Evolutionary conservation across 2,888 invertebrate species (phyloP), one percentile per base, ranked within the genome.

Genomic region (Synergus umbraculus): DNA sequence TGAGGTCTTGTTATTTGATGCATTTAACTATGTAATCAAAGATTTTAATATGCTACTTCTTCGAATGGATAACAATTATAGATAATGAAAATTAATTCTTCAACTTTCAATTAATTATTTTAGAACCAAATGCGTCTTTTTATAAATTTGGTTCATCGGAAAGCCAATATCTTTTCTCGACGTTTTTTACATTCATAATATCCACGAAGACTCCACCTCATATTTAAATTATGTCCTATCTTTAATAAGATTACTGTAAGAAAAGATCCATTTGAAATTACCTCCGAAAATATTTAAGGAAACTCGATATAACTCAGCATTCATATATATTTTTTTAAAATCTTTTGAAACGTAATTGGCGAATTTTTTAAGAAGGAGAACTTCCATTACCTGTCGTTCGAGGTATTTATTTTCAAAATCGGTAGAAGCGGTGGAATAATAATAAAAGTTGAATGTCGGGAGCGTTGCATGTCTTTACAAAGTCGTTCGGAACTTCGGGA

Each of bases 401-500:
- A 12, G 22, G 12, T 5, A 22, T 60, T 22, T 22, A 22, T 18
- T 60, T 60, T 60, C 22, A 8, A 60, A 22, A 60, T 60, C 22
- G 10, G 5, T 22, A 60, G 60, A 22, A 60, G 60, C 8, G 18
- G 22, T 3, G 29, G 29, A 60, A 5, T 22, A 22, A 5, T 22
- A 22, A 60, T 60, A 60, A 60, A 60, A 60, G 22, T 22, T 60
- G 22, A 60, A 60, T 12, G 60, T 22, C 12, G 60, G 9, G 22
- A 60, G 22, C 22, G 12, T 22, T n/a, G 54, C n/a, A 54, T 60
- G 60, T 60, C 60, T 60, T 60, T 60, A 60, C 18, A 60, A 60
- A 60, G 12, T 60, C 22, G 60, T 60, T 60, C 22, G 60, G 12
- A 18, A 60, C 9, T 60, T 60, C 22, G 60, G 22, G 18, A 60